phyloP scores from a whole-genome alignment of 2,888 invertebrate species.

The Luperina nickerlii region DNA sequence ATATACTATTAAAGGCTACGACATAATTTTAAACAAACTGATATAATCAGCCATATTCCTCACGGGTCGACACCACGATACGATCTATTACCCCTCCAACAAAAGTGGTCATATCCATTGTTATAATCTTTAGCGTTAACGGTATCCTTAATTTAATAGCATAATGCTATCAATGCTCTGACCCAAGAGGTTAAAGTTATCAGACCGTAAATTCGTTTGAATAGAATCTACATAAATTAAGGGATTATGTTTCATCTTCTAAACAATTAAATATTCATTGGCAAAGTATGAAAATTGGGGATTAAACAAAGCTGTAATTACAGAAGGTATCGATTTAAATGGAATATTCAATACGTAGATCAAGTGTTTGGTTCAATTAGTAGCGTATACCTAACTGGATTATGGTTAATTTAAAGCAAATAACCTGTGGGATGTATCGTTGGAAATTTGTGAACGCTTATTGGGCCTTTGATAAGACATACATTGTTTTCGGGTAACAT shows the following conservation, averaged over 20 bases:
- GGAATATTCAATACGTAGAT: conserved; percentile 29
- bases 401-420: conserved; percentile 20
- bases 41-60: conserved; percentile 59
- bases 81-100: conserved; percentile 55
- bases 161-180: conserved; percentile 39
- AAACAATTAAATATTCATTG: conserved; percentile 59
- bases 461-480: conserved; percentile 12
- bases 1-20: conserved; percentile 48
- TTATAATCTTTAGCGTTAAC: conserved; percentile 42
- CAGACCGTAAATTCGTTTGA: conserved; percentile 63
- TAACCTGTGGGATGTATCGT: background rate
- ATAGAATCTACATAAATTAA: conserved; percentile 44
- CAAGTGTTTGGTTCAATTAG: conserved; percentile 44
- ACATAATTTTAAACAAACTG: conserved; percentile 45
- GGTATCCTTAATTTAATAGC: conserved; percentile 56
- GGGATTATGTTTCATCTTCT: conserved; percentile 45
- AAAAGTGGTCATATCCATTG: conserved; percentile 43
- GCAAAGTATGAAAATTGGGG: conserved; percentile 50
- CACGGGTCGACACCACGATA: conserved; percentile 55
- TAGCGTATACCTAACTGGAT: conserved; percentile 4
- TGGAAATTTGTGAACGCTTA: background rate
- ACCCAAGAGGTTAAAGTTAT: conserved; percentile 55
- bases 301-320: conserved; percentile 49
- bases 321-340: conserved; percentile 41
- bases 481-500: background rate